phyloP scores from a whole-genome alignment of 2,113 vertebrate species.

The Nycticorax nycticorax region DNA sequence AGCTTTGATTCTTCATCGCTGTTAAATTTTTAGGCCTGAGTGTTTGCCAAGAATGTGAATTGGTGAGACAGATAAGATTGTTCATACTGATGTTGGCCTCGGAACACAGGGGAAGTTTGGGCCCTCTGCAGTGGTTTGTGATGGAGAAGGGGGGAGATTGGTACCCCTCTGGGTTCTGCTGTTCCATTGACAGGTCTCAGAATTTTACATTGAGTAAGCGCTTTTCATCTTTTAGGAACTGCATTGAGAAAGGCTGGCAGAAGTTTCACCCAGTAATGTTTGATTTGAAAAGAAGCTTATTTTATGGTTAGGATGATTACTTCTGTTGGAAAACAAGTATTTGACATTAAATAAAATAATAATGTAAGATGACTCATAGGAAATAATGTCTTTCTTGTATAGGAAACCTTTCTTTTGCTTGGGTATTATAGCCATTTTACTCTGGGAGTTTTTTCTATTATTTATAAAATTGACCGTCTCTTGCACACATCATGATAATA shows the following conservation, averaged over 20 bases:
- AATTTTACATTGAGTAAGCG: neutral
- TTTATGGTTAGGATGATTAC: neutral
- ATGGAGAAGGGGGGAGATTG: neutral
- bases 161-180: neutral
- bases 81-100: neutral
- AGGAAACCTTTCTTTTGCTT: neutral
- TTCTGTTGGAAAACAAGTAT: neutral
- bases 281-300: neutral
- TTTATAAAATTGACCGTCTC: neutral
- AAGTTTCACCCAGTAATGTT: neutral
- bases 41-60: neutral
- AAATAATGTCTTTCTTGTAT: neutral
- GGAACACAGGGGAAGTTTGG: neutral
- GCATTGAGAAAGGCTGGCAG: neutral
- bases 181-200: neutral
- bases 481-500: neutral
- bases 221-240: neutral
- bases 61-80: neutral
- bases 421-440: neutral
- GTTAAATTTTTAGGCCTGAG: neutral
- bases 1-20: neutral
- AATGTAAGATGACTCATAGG: neutral
- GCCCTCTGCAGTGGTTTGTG: neutral
- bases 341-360: neutral
- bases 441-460: neutral